These are phyloP conservation scores for Arizona elegans DNA, from an alignment of 2,113 vertebrate species.

Conservation along the genomic window DNA sequence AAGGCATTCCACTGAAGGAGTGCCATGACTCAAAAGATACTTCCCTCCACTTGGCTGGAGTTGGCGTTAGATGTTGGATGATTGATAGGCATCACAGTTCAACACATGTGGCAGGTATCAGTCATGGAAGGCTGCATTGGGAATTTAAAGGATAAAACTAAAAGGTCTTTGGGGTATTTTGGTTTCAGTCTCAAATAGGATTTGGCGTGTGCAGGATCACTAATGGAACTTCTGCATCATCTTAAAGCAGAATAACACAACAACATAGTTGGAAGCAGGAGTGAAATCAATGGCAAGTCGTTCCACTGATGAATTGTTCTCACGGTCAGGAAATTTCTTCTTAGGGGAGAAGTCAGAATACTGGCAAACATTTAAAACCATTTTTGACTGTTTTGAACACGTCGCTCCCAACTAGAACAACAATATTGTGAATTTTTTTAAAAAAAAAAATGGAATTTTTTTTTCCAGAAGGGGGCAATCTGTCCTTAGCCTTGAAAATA, in stretches of 20 bases:
- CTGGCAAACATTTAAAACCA: background rate
- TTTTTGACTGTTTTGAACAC: background rate
- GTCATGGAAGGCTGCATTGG: background rate
- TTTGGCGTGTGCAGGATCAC: background rate
- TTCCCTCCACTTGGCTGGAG: background rate
- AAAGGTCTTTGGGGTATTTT: background rate
- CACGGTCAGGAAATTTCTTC: too few relatives aligned
- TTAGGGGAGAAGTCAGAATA: background rate
- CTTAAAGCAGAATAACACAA: too few relatives aligned
- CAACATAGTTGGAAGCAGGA: too few relatives aligned
- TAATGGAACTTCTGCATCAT: background rate
- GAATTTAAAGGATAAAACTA: background rate
- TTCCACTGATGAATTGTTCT: too few relatives aligned
- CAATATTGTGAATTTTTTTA: background rate
- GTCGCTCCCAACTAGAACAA: background rate
- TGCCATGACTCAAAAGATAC: too few relatives aligned
- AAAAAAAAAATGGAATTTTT: background rate
- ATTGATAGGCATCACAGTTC: background rate
- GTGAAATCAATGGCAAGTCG: too few relatives aligned
- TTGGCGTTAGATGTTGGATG: background rate
- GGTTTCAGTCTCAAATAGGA: background rate
- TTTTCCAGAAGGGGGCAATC: constrained; percentile 56
- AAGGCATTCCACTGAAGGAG: too few relatives aligned
- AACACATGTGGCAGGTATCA: background rate
- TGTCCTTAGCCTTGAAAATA: constrained; percentile 42